Conservation (phyloP, 2,888 invertebrate genomes). For the Liodrosophila aerea region DNA sequence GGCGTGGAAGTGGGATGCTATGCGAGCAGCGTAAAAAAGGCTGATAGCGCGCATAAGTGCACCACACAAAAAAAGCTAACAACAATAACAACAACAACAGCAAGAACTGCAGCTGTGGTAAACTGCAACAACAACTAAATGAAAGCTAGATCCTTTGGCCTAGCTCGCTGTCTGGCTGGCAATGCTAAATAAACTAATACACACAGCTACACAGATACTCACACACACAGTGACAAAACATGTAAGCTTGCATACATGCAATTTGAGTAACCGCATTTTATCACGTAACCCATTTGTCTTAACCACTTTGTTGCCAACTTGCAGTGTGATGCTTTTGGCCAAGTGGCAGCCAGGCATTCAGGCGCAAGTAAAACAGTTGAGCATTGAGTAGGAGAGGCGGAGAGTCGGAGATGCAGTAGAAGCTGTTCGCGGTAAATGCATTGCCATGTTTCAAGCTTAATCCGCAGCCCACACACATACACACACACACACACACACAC, state of each 20-base stretch:
- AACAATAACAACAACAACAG: slow-evolving; percentile 25
- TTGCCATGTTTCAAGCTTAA: slow-evolving; percentile 75
- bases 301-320: slow-evolving; percentile 79
- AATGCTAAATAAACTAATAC: slow-evolving; percentile 66
- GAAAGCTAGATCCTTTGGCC: slow-evolving; percentile 57
- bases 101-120: slow-evolving; percentile 11
- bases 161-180: slow-evolving; percentile 49
- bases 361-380: slow-evolving; percentile 45
- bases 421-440: slow-evolving; percentile 60
- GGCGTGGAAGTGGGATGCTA: slow-evolving; percentile 8
- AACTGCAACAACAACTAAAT: slow-evolving; percentile 50
- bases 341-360: slow-evolving; percentile 60
- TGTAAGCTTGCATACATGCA: slow-evolving; percentile 74
- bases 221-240: slow-evolving; percentile 48
- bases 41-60: slow-evolving; percentile 75
- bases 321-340: slow-evolving; percentile 70
- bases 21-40: slow-evolving; percentile 47
- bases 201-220: slow-evolving; percentile 21
- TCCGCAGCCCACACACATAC: slow-evolving; percentile 48
- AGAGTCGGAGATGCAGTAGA: neutral
- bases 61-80: slow-evolving; percentile 42
- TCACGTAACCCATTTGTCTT: slow-evolving; percentile 81
- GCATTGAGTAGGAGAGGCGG: neutral
- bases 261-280: slow-evolving; percentile 80
- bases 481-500: slow-evolving; percentile 10